Evolutionary conservation across 2,888 invertebrate species (phyloP).

Genomic region (Cordilura impudica): DNA sequence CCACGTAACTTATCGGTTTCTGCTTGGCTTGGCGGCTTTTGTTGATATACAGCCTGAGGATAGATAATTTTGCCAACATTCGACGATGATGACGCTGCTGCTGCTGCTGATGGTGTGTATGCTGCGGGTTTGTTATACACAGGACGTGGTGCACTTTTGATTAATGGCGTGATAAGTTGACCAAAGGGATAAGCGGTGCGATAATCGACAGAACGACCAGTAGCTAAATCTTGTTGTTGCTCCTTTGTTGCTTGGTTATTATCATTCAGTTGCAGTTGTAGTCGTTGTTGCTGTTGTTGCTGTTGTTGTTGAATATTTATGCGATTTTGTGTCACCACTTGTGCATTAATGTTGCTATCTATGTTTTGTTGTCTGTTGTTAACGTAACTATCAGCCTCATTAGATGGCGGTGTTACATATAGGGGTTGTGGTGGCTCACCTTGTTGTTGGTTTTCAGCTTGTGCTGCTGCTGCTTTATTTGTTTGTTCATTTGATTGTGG

Average conservation of each 20-base stretch:
- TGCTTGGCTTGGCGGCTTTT: slow-evolving; percentile 65
- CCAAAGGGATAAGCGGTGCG: slow-evolving; percentile 72
- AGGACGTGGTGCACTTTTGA: slow-evolving; percentile 65
- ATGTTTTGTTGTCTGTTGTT: slow-evolving; percentile 29
- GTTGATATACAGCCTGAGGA: slow-evolving; percentile 61
- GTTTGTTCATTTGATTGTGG: slow-evolving; percentile 55
- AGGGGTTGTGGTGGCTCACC: slow-evolving; percentile 37
- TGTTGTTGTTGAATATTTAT: slow-evolving; percentile 53
- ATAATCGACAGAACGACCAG: slow-evolving; percentile 75
- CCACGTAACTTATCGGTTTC: slow-evolving; percentile 69
- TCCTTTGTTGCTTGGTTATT: slow-evolving; percentile 50
- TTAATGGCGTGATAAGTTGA: slow-evolving; percentile 72
- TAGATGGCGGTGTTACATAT: slow-evolving; percentile 59
- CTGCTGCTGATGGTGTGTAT: slow-evolving; percentile 10
- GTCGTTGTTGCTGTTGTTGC: slow-evolving; percentile 52
- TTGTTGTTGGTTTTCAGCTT: slow-evolving; percentile 20
- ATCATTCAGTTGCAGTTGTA: slow-evolving; percentile 54
- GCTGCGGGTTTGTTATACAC: slow-evolving; percentile 50
- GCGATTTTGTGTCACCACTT: slow-evolving; percentile 52
- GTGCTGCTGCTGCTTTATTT: slow-evolving; percentile 17
- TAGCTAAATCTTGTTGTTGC: slow-evolving; percentile 65
- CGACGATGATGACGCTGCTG: slow-evolving; percentile 40
- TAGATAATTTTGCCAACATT: slow-evolving; percentile 61
- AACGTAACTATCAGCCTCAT: slow-evolving; percentile 45
- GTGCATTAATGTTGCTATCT: slow-evolving; percentile 34